Evolutionary conservation across 30 jellyfish, hydroid and myxozoan species (phyloP), one percentile per base, ranked within the genome.

Genomic region (Sanderia malayensis): DNA sequence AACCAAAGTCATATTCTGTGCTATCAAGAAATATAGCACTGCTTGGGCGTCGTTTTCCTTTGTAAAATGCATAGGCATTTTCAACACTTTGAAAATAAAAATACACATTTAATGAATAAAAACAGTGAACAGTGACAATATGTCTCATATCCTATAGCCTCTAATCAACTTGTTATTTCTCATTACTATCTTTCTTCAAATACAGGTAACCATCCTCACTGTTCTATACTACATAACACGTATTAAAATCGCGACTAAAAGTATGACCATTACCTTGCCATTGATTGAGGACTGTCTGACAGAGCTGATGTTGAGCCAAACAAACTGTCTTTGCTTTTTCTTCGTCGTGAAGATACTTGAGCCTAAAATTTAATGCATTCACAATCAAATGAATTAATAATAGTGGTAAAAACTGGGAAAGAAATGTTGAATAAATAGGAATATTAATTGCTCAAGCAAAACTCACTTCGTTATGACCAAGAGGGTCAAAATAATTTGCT

Each of bases 301-400:
- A 74, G 70, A 7, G 96, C 86, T n/a, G 96, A 66, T 1, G 93
- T 80, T 30, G 96, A 87, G 9, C 96, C 96, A 73, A 87, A 62
- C 13, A 80, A 31, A 62, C 96, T 87, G 75, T 87, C 96, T 28
- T 32, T 72, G 70, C 96, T 87, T 44, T 31, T 72, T 59, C 96
- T 87, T 23, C 64, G 76, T 10, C 77, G 63, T 65, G 27, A 28
- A n/a, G 71, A 65, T 10, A 79, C 59, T 37, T 83, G 82, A n/a
- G 26, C 91, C 83, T 79, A 21, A 10, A 60, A 0, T 15, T 34
- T 31, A 34, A 37, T 57, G 22, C 68, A n/a, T 9, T 24, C 22
- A 19, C n/a, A 8, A 24, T 57, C 31, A 20, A 57, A 57, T 4
- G 68, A 57, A 6, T 4, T n/a, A 57, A 6, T 57, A n/a, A n/a